Percentiles rank a stretch among this genome's conserved stretches.
phyloP scores from a whole-genome alignment of 2,113 vertebrate genomes.

The Pedionomus torquatus region DNA sequence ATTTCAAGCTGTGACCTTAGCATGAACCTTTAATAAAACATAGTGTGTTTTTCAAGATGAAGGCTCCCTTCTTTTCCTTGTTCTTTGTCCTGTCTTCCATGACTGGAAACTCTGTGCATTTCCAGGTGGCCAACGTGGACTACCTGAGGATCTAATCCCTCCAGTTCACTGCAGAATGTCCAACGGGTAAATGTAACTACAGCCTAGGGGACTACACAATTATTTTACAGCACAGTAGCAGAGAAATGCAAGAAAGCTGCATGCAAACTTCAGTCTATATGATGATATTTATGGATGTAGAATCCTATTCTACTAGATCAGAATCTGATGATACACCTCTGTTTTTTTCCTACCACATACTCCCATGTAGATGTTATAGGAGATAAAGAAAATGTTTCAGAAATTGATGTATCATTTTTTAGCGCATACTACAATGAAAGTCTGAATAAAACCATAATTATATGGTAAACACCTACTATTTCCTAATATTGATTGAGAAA shows the following conservation, averaged over 20 bases:
- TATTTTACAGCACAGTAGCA: background rate
- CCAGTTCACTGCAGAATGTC: background rate
- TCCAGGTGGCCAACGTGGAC: accelerated
- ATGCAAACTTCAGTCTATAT: background rate
- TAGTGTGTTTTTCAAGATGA: background rate
- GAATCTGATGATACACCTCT: background rate
- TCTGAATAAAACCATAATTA: background rate
- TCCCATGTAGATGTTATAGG: background rate
- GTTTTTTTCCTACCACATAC: background rate
- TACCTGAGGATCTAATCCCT: background rate
- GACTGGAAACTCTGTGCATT: background rate
- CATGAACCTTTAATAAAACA: background rate
- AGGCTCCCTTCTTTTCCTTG: background rate
- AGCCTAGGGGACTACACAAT: background rate
- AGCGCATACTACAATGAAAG: background rate
- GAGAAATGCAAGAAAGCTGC: background rate
- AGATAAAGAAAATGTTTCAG: background rate
- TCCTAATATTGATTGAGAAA: background rate
- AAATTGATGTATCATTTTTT: background rate
- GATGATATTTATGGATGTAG: background rate
- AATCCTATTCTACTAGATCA: background rate
- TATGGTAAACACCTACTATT: background rate
- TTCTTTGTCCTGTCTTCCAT: background rate
- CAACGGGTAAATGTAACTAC: background rate
- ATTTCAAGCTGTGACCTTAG: background rate